Evolutionary conservation across 1,140 invertebrate species (phyloP).

Genomic region (Macrobrachium nipponense): DNA sequence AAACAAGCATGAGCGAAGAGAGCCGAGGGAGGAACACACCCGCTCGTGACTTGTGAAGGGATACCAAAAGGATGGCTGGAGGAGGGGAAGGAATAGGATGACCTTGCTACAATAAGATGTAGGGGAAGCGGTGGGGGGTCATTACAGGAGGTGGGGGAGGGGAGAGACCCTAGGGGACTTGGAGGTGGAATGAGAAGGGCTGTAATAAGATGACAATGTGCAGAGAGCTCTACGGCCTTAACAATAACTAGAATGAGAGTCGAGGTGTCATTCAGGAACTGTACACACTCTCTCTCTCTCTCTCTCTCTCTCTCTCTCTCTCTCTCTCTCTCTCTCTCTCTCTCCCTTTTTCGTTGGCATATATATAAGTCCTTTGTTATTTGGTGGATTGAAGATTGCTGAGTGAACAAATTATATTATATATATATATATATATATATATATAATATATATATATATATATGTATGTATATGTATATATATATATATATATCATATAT

Average conservation of each 20-base stretch:
- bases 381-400: neutral
- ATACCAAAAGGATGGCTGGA: neutral
- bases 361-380: neutral
- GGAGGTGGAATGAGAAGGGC: neutral
- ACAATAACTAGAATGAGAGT: neutral
- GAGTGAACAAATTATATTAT: neutral
- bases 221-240: too few relatives aligned
- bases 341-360: neutral
- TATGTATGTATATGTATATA: too few relatives aligned
- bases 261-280: neutral
- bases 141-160: neutral
- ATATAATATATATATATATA: too few relatives aligned
- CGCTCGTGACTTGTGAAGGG: neutral
- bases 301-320: conserved; percentile 38
- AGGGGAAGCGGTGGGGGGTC: neutral
- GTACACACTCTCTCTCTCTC: neutral
- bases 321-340: conserved; percentile 38
- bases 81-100: neutral
- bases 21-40: too few relatives aligned
- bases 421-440: too few relatives aligned
- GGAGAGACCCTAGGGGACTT: neutral
- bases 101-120: neutral
- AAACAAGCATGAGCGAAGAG: too few relatives aligned
- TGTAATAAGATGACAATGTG: neutral
- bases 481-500: too few relatives aligned